Base-by-base conservation (phyloP, 1,140 invertebrate species). In the Tribolium madens region DNA sequence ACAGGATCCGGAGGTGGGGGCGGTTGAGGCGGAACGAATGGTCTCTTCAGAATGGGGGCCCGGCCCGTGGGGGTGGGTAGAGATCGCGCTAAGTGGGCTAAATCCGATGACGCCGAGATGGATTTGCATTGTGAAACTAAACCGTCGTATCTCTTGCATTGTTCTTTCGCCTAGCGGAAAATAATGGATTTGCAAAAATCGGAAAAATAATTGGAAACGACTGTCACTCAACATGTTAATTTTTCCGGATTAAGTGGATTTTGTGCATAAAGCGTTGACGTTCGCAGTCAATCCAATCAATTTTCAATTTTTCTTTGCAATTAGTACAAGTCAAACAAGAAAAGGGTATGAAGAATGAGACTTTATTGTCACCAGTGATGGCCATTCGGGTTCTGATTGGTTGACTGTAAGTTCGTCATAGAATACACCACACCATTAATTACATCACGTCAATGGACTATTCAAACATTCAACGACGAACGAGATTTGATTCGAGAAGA, bases 71-170 rank as follows among this genome's bases (percentile, higher is more conserved):
- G 88, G 36, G 87, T 84, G 14, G 91, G 90, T 68, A 92, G 82
- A 3, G 91, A 89, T 36, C 92, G 88, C 42, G 94, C 91, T 79
- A 95, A 90, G 81, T 93, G 91, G 0, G 89, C 88, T 75, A 96
- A 86, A 86, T 96, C 95, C 15, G 90, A 84, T 33, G 90, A 86
- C 42, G 91, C 89, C 50, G 91, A 91, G 1, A 95, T 91, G 3
- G 90, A 89, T 64, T 91, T 89, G 78, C 93, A 94, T 77, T 93
- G 91, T 7, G 88, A 87, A 75, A 91, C 89, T 26, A 96, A 86
- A 4, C 89, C 90, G 78, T 94, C 93, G 86, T 95, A 96, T 73
- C 94, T 90, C 76, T 91, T 89, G 7, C 90, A 89, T 83, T 95
- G 93, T 82, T 94, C 92, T 73, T 89, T 89, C 10, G 92, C 91